Percentiles rank a stretch among this genome's conserved stretches.
Conservation (phyloP, 2,113 vertebrate genomes). For the Dipodomys merriami region DNA sequence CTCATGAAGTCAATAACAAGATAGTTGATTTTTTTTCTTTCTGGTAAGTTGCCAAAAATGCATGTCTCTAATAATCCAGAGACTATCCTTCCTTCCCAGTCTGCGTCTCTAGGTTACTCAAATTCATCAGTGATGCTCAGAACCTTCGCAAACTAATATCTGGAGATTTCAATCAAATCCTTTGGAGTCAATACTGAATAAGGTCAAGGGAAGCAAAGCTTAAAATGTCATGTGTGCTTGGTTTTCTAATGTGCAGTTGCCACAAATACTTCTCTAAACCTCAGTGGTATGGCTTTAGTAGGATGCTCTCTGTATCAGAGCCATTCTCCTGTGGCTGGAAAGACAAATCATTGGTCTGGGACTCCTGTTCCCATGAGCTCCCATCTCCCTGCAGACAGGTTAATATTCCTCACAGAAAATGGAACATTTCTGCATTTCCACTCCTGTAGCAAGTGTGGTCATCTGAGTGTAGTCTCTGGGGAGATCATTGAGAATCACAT, state of each 20-base stretch:
- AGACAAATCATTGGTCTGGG: too few relatives aligned
- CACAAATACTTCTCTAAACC: neutral
- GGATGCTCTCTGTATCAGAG: neutral
- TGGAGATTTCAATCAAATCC: neutral
- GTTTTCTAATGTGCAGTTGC: neutral
- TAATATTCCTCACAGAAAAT: neutral
- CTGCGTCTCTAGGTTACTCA: too few relatives aligned
- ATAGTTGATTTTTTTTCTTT: neutral
- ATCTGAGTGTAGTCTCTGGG: neutral
- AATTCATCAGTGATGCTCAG: neutral
- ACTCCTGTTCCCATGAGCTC: neutral
- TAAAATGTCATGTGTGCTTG: neutral
- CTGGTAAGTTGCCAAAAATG: neutral
- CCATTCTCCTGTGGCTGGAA: neutral
- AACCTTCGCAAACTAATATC: neutral
- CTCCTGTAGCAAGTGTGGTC: neutral
- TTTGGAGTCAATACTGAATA: neutral
- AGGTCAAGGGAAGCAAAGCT: neutral
- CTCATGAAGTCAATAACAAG: neutral
- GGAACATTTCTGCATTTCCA: neutral
- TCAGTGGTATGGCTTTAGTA: neutral
- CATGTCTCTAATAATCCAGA: too few relatives aligned
- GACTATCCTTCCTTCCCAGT: too few relatives aligned
- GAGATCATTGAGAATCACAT: neutral
- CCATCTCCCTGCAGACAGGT: neutral